A percentile compares a stretch with the other conserved stretches of the same genome.
phyloP scores from a whole-genome alignment of 2,797 vertebrate genomes.

The Oryzias dopingdopingensis region DNA sequence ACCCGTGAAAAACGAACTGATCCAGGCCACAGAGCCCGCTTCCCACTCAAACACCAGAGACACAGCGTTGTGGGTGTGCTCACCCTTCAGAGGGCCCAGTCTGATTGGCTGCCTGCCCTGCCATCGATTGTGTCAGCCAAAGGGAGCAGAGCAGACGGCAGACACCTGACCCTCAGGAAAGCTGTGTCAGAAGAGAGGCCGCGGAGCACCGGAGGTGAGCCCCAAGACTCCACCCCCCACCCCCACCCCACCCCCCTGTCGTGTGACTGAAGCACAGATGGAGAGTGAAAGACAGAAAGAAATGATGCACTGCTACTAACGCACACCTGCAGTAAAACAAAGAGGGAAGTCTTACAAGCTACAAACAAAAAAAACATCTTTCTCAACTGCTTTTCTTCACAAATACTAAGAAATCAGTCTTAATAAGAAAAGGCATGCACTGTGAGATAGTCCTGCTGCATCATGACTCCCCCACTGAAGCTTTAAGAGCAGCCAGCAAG shows the following conservation, averaged over 20 bases:
- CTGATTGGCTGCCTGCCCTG: slow-evolving; percentile 90
- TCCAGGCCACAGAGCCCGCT: slow-evolving; percentile 89
- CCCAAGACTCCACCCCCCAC: slow-evolving; percentile 24
- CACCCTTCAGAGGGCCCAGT: slow-evolving; percentile 95
- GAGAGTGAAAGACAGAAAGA: slow-evolving; percentile 65
- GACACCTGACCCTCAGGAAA: slow-evolving; percentile 96
- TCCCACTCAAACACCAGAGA: slow-evolving; percentile 93
- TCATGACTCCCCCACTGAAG: slow-evolving; percentile 34
- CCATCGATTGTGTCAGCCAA: slow-evolving; percentile 77
- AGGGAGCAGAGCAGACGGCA: slow-evolving; percentile 91
- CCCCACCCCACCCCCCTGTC: slow-evolving; percentile 52
- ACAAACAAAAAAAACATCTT: slow-evolving; percentile 35
- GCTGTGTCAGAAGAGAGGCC: slow-evolving; percentile 95
- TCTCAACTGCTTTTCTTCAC: slow-evolving; percentile 57
- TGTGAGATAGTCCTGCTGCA: slow-evolving; percentile 12
- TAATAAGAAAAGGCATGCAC: slow-evolving; percentile 16
- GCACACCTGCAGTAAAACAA: slow-evolving; percentile 71
- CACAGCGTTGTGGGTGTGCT: slow-evolving; percentile 98
- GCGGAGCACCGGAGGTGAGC: slow-evolving; percentile 90
- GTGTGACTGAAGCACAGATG: slow-evolving; percentile 67
- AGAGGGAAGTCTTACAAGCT: slow-evolving; percentile 37
- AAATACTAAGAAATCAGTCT: slow-evolving; percentile 57
- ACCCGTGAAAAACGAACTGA: slow-evolving; percentile 40
- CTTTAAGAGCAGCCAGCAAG: neutral
- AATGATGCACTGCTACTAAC: slow-evolving; percentile 76